These are phyloP conservation scores for Cotesia chilonis DNA, from an alignment of 1,140 invertebrate species.

Conservation along the genomic window DNA sequence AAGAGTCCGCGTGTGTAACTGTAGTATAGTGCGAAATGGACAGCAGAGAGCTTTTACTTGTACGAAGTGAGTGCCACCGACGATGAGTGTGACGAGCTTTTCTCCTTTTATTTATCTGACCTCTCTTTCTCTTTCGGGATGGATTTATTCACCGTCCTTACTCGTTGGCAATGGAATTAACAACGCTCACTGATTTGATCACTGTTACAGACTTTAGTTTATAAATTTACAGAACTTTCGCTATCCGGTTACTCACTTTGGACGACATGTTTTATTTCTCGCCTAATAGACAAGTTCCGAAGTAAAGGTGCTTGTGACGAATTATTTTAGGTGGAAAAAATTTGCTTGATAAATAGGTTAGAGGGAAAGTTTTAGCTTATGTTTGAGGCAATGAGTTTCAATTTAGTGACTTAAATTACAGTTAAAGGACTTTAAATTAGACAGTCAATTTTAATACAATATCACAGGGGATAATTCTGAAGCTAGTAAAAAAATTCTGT, in stretches of 20 bases:
- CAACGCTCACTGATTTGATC: conserved; percentile 23
- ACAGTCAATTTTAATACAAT: too few relatives aligned
- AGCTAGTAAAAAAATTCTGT: too few relatives aligned
- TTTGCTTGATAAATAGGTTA: too few relatives aligned
- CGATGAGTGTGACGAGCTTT: conserved; percentile 13
- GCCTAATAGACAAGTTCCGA: conserved; percentile 6
- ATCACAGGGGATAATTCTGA: too few relatives aligned
- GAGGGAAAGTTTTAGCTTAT: too few relatives aligned
- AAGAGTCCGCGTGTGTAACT: too few relatives aligned
- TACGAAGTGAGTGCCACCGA: conserved; percentile 17
- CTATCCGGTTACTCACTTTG: neutral
- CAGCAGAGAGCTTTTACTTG: conserved; percentile 31
- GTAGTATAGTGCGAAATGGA: conserved; percentile 3
- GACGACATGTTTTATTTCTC: neutral
- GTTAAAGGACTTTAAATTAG: too few relatives aligned
- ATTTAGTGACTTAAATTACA: too few relatives aligned
- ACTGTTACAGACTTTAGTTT: conserved; percentile 24
- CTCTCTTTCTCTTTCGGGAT: neutral
- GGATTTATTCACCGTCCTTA: conserved; percentile 6
- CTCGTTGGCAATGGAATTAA: conserved; percentile 29
- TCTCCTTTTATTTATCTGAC: neutral
- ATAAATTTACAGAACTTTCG: conserved; percentile 22
- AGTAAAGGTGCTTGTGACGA: too few relatives aligned
- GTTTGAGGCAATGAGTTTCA: too few relatives aligned
- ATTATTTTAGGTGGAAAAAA: neutral